These are phyloP conservation scores for Muscicapa comitata DNA, from an alignment of 2,797 vertebrate genomes.

Conservation along the genomic window DNA sequence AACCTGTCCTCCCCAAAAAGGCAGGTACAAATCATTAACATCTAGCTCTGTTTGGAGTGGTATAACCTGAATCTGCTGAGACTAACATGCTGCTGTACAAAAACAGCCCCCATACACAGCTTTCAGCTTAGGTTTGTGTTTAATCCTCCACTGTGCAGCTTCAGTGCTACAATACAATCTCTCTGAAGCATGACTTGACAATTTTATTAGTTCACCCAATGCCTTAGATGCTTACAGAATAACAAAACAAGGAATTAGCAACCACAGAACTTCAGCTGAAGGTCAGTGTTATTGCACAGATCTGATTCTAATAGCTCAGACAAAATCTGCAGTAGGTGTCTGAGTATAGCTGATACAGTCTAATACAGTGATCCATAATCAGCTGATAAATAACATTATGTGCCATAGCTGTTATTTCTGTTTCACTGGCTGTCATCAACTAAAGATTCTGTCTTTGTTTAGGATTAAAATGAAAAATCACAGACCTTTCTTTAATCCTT, in stretches of 20 bases:
- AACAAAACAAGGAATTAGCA: neutral
- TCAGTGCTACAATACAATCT: neutral
- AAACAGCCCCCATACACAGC: neutral
- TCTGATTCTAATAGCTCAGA: neutral
- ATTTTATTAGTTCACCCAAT: neutral
- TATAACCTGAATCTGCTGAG: neutral
- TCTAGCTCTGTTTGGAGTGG: neutral
- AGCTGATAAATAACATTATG: neutral
- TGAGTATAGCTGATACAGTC: neutral
- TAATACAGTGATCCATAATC: neutral
- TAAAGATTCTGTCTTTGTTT: neutral
- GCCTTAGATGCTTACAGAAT: neutral
- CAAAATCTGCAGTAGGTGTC: neutral
- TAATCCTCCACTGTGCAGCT: neutral
- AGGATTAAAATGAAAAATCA: neutral
- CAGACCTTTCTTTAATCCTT: neutral
- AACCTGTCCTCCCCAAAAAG: neutral
- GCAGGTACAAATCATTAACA: neutral
- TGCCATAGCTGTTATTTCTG: neutral
- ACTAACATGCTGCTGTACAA: fast-evolving
- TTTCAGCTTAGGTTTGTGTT: neutral
- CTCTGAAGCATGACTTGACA: neutral
- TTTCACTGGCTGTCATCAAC: neutral
- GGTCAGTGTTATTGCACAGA: neutral
- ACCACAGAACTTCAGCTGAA: neutral